Conservation (phyloP, 2,888 invertebrate genomes). For the Spisula subtruncata region DNA sequence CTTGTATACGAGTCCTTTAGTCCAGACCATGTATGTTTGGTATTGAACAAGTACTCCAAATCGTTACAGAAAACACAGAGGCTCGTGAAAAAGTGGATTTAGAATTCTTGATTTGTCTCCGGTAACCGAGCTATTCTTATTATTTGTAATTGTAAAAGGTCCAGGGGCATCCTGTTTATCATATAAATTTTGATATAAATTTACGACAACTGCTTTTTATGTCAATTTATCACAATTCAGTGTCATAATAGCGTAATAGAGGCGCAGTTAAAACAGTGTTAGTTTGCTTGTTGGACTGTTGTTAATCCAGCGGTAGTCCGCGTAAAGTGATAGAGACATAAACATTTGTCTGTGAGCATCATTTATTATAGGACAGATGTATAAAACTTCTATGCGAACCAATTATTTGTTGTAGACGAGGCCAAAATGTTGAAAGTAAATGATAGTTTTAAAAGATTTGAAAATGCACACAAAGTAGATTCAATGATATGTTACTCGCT, state of each 20-base stretch:
- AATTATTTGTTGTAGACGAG: background rate
- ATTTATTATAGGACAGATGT: constrained; percentile 17
- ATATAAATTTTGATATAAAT: constrained; percentile 34
- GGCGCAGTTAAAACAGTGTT: constrained; percentile 37
- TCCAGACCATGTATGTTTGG: background rate
- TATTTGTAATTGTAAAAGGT: constrained; percentile 28
- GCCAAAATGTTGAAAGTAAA: background rate
- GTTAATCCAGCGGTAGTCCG: constrained; percentile 29
- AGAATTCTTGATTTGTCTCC: background rate
- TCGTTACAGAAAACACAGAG: background rate
- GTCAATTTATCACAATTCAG: constrained; percentile 37
- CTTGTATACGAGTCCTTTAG: background rate
- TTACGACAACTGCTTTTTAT: background rate
- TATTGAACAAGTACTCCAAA: background rate
- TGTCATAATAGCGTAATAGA: constrained; percentile 28
- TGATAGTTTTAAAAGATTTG: background rate
- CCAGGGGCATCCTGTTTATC: constrained; percentile 26
- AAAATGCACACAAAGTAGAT: background rate
- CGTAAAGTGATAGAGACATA: background rate
- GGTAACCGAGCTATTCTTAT: constrained; percentile 25
- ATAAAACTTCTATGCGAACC: background rate
- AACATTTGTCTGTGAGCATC: constrained; percentile 30
- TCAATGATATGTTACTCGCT: background rate
- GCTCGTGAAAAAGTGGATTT: constrained; percentile 12
- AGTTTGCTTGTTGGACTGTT: constrained; percentile 22